These are phyloP conservation scores for Pelecanoides urinatrix DNA, from an alignment of 2,113 vertebrate genomes.

Conservation along the genomic window DNA sequence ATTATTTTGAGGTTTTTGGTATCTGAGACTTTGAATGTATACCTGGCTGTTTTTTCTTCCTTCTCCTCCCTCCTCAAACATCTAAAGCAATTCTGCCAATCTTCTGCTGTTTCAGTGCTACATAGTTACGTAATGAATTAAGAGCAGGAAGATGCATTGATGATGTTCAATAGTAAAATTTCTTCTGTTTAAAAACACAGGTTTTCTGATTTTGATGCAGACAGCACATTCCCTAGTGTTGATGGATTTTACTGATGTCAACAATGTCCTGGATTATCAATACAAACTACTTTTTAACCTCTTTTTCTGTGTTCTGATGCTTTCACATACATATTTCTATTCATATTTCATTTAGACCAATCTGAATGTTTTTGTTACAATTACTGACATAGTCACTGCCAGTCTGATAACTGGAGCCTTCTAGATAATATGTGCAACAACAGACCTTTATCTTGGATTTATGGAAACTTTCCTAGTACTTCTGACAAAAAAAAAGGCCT, in stretches of 20 bases:
- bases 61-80: neutral
- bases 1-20: neutral
- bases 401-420: neutral
- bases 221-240: rapidly evolving
- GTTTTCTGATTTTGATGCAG: neutral
- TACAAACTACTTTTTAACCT: neutral
- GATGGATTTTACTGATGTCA: neutral
- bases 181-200: neutral
- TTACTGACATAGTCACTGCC: neutral
- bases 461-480: neutral
- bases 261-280: neutral
- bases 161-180: neutral
- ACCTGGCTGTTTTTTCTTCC: neutral
- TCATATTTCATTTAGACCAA: neutral
- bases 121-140: neutral
- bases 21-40: neutral
- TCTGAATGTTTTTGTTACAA: neutral
- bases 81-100: neutral
- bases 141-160: neutral
- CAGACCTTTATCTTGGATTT: neutral
- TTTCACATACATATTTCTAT: neutral
- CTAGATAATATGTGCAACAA: neutral
- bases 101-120: neutral
- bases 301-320: neutral
- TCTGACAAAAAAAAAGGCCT: neutral